These are phyloP conservation scores for Argentina silus DNA, from an alignment of 2,797 vertebrate genomes.

Conservation along the genomic window DNA sequence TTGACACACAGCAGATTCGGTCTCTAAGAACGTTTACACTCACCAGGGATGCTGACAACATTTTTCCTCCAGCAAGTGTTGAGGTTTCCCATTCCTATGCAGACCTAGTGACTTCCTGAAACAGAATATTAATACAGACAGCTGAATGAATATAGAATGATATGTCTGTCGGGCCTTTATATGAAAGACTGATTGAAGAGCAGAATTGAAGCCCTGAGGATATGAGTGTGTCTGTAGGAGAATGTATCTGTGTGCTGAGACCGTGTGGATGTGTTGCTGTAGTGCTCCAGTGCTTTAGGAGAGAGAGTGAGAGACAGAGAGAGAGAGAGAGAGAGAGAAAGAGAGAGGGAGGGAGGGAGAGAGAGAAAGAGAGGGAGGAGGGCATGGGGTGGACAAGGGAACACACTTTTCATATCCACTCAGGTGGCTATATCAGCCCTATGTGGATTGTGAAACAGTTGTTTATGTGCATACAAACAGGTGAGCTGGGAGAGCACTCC, in stretches of 20 bases:
- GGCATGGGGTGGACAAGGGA: background rate
- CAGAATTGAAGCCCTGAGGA: background rate
- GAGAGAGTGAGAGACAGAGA: background rate
- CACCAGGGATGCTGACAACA: conserved; percentile 36
- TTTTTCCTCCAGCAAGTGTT: background rate
- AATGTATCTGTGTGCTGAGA: background rate
- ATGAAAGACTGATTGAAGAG: conserved; percentile 4
- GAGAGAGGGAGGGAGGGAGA: background rate
- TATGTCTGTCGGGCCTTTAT: background rate
- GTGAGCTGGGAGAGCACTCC: background rate
- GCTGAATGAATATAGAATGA: conserved; percentile 10
- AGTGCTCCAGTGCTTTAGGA: background rate
- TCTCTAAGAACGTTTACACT: conserved; percentile 41
- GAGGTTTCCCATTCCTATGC: background rate
- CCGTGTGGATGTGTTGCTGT: background rate
- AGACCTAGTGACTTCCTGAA: background rate
- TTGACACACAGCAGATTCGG: conserved; percentile 52
- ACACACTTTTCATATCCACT: too few species aligned
- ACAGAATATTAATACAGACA: background rate
- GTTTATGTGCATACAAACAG: background rate
- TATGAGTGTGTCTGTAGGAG: background rate
- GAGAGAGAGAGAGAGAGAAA: background rate
- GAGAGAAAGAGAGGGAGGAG: background rate
- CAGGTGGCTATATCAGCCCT: too few species aligned
- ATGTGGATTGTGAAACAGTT: too few species aligned